phyloP scores from a whole-genome alignment of 2,113 vertebrate genomes.

The Micronycteris hirsuta region DNA sequence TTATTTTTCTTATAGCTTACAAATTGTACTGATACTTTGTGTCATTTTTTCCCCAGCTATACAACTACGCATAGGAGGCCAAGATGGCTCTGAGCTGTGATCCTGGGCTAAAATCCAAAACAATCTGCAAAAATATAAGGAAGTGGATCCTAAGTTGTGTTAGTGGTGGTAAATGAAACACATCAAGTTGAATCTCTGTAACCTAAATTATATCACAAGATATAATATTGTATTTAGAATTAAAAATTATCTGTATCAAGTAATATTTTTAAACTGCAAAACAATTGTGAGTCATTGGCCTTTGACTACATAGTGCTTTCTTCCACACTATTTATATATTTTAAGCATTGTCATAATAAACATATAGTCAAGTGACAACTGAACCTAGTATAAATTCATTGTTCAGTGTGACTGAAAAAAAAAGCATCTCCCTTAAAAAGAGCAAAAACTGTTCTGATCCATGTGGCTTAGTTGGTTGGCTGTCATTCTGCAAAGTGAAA shows the following conservation, averaged over 20 bases:
- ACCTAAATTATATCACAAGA: background rate
- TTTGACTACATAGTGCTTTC: background rate
- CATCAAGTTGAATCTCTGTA: background rate
- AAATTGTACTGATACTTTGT: background rate
- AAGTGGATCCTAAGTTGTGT: background rate
- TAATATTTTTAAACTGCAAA: constrained; percentile 11
- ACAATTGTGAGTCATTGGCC: background rate
- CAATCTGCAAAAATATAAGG: background rate
- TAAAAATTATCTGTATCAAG: background rate
- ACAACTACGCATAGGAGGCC: background rate
- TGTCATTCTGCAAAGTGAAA: no score
- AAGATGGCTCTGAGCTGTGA: background rate
- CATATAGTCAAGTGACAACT: background rate
- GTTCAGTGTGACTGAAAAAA: background rate
- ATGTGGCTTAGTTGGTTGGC: no score
- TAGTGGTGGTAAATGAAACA: background rate
- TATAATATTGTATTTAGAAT: background rate
- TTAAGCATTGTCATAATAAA: background rate
- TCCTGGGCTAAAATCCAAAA: background rate
- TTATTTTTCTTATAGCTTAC: background rate
- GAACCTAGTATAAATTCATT: background rate
- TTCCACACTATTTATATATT: background rate
- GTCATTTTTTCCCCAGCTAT: background rate
- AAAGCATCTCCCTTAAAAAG: background rate
- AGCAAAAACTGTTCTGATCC: background rate